Evolutionary conservation across 2,797 vertebrate species (phyloP).

Genomic region (Brachyalestes nurse): DNA sequence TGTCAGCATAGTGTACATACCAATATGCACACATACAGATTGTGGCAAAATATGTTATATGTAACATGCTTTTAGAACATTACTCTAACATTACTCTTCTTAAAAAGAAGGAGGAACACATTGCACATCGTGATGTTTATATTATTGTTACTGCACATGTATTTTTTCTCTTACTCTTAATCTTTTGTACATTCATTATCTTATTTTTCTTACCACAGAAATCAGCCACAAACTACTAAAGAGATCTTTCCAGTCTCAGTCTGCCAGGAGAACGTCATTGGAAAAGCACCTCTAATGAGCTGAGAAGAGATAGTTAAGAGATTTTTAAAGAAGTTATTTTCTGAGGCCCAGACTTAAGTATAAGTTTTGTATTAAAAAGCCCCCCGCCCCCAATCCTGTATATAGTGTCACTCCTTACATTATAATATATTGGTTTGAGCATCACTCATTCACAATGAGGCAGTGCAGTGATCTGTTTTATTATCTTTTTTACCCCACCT

Average conservation of each 20-base stretch:
- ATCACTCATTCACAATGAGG: slow-evolving; percentile 70
- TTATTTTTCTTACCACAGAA: slow-evolving; percentile 37
- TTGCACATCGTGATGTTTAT: too few species aligned
- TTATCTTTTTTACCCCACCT: slow-evolving; percentile 11
- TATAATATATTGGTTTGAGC: slow-evolving; percentile 50
- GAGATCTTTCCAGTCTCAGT: slow-evolving; percentile 24
- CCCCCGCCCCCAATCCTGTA: slow-evolving; percentile 35
- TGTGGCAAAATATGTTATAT: too few species aligned
- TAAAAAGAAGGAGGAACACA: too few species aligned
- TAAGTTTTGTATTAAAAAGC: slow-evolving; percentile 40
- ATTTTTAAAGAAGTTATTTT: slow-evolving; percentile 40
- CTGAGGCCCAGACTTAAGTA: slow-evolving; percentile 44
- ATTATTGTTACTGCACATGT: too few species aligned
- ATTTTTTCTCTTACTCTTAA: too few species aligned
- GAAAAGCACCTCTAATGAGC: slow-evolving; percentile 40
- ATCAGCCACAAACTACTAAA: slow-evolving; percentile 39
- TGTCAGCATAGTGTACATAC: too few species aligned
- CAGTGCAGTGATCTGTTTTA: slow-evolving; percentile 32
- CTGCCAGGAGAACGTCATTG: slow-evolving; percentile 26
- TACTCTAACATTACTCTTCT: too few species aligned
- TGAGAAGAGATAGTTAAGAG: slow-evolving; percentile 40
- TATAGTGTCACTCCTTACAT: slow-evolving; percentile 41
- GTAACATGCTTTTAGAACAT: too few species aligned
- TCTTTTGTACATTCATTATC: background rate
- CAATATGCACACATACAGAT: too few species aligned